Evolutionary conservation across 2,797 vertebrate genomes (phyloP).

Genomic region (Psittacula echo): DNA sequence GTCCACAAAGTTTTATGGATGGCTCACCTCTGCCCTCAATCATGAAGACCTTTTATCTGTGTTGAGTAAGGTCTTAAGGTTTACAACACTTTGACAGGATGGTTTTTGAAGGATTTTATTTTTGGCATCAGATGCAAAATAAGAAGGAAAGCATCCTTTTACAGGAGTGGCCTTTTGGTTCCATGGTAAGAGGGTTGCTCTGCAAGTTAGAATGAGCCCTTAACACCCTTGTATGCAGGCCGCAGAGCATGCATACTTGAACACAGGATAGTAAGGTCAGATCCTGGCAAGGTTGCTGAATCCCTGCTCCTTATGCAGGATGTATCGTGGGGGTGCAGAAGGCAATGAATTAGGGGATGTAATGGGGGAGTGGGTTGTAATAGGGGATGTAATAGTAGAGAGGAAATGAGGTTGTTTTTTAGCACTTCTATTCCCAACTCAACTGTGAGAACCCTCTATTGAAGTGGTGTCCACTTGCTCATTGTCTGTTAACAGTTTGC

Average conservation of each 20-base stretch:
- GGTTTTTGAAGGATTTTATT: not conserved
- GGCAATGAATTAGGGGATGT: not conserved
- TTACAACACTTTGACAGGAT: not conserved
- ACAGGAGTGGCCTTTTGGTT: not conserved
- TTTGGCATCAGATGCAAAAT: not conserved
- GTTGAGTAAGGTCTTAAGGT: not conserved
- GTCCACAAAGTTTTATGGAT: not conserved
- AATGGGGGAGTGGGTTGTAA: not conserved
- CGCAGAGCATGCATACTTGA: not conserved
- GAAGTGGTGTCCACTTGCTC: not conserved
- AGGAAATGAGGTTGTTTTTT: not conserved
- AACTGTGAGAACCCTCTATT: not conserved
- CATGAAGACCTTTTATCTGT: not conserved
- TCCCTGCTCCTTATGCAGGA: accelerated
- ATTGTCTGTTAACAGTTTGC: not conserved
- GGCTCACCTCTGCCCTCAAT: not conserved
- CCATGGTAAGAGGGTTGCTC: not conserved
- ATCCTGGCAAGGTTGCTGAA: not conserved
- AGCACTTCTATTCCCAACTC: not conserved
- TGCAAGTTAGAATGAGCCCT: not conserved
- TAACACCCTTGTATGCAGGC: not conserved
- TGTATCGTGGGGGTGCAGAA: not conserved
- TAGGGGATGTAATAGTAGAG: not conserved
- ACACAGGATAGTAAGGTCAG: not conserved
- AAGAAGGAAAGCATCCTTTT: not conserved